Base-by-base conservation (phyloP, 1,140 invertebrate genomes). In the Octopus sinensis region DNA sequence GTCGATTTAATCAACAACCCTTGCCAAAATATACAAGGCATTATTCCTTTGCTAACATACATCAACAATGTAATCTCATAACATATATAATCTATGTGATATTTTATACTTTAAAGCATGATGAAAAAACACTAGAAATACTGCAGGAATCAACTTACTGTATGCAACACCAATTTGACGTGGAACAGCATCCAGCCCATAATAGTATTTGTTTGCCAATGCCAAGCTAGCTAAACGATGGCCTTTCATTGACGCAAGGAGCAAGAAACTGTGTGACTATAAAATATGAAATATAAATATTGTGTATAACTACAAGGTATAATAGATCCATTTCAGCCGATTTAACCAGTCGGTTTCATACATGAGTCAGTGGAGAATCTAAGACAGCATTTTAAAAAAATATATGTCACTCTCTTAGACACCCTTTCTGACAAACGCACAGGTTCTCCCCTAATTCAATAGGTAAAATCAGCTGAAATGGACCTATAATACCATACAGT, bases 181-280 rank as follows among this genome's bases (percentile, higher is more conserved):
- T 17, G 88, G 84, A 5, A 87, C 81, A n/a, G 84, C 83, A 80
- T 88, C 87, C 53, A 88, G 82, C 12, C 86, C 88, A 81, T 85
- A 84, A 9, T 81, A 80, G 77, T 89, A 87, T 84, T 87, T 88
- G 76, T 88, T 85, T 12, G 81, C 88, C n/a, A 89, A 82, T 0
- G 87, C 84, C 77, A 89, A 76, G 17, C 83, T 83, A 80, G 85
- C 87, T 13, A 88, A 79, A 10, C 85, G 80, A 71, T 89, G 85
- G 30, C 79, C 54, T 17, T 82, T 82, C 54, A 86, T 17, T 5
- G 81, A 76, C 5, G 83, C 86, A 79, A 84, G 76, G 84, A 87
- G 86, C 13, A 86, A 71, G 53, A 83, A 86, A 9, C 84, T 85
- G 51, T 85, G 83, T n/a, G 84, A 81, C 86, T 87, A 78, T 79